phyloP scores from a whole-genome alignment of 1,140 invertebrate species.

The Aporrectodea caliginosa region DNA sequence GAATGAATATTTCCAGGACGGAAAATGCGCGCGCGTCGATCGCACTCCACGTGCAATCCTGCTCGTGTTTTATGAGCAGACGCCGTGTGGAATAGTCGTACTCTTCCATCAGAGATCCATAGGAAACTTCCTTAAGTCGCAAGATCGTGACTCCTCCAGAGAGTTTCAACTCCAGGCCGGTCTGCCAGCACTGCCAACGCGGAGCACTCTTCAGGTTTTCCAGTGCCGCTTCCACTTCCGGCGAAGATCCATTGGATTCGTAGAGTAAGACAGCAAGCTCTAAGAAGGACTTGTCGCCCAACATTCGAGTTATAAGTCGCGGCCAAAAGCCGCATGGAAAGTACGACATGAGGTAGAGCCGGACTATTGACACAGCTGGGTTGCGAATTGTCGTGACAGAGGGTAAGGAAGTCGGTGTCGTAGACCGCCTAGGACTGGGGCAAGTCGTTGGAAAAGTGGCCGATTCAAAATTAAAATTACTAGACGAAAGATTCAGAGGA shows the following conservation, averaged over 20 bases:
- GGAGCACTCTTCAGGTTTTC: slow-evolving; percentile 61
- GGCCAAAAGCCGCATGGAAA: slow-evolving; percentile 98
- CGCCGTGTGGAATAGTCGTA: neutral
- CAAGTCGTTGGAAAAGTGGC: no score
- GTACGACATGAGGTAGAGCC: slow-evolving; percentile 75
- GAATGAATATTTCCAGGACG: slow-evolving; percentile 84
- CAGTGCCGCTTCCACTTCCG: slow-evolving; percentile 63
- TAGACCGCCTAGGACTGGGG: no score
- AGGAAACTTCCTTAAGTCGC: slow-evolving; percentile 17
- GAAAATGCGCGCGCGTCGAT: slow-evolving; percentile 74
- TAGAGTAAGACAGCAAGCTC: slow-evolving; percentile 14
- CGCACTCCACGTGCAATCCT: slow-evolving; percentile 40
- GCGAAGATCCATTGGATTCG: slow-evolving; percentile 41
- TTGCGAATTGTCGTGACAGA: slow-evolving; percentile 27
- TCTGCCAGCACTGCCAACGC: slow-evolving; percentile 94
- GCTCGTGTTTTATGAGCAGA: slow-evolving; percentile 5
- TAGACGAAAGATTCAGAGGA: no score
- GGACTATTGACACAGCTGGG: slow-evolving; percentile 47
- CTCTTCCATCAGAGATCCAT: neutral
- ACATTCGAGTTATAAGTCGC: slow-evolving; percentile 80
- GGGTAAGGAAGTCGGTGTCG: no score
- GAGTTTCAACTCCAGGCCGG: slow-evolving; percentile 72
- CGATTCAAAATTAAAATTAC: no score
- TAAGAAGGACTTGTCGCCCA: slow-evolving; percentile 68
- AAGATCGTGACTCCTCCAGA: neutral